These are phyloP conservation scores for Phortica variegata DNA, from an alignment of 1,140 invertebrate genomes.

Conservation along the genomic window DNA sequence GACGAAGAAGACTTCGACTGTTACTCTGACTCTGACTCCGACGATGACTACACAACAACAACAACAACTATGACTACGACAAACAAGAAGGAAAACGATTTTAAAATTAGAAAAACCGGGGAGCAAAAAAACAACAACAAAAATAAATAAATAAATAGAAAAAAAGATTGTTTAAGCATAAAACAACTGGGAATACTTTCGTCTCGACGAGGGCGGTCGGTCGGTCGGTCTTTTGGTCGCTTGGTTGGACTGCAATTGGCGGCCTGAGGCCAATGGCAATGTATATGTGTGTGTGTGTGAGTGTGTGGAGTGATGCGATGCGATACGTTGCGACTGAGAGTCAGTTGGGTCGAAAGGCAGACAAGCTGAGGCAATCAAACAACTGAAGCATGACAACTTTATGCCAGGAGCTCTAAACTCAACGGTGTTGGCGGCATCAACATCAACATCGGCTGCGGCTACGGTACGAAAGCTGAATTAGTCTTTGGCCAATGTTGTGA, in stretches of 20 bases:
- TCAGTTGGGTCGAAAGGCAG: constrained; percentile 39
- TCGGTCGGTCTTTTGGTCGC: too few relatives aligned
- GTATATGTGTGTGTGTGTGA: constrained; percentile 4
- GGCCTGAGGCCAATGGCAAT: background rate
- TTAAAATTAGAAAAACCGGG: constrained; percentile 46
- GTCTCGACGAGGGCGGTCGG: constrained; percentile 10
- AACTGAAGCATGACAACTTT: constrained; percentile 53
- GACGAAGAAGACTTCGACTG: constrained; percentile 3
- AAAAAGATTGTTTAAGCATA: constrained; percentile 43
- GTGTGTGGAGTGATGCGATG: background rate
- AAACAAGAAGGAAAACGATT: constrained; percentile 41
- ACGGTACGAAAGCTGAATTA: too few relatives aligned
- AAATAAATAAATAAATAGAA: constrained; percentile 41
- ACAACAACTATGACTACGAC: constrained; percentile 23
- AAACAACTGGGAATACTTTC: constrained; percentile 4
- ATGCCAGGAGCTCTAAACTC: constrained; percentile 35
- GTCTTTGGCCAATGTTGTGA: too few relatives aligned
- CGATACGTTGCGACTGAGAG: background rate
- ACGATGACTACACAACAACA: too few relatives aligned
- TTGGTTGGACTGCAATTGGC: too few relatives aligned
- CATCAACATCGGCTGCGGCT: too few relatives aligned
- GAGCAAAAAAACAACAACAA: constrained; percentile 9
- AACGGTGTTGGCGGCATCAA: too few relatives aligned
- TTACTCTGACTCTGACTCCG: too few relatives aligned
- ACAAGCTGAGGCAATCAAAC: constrained; percentile 51